Percentiles rank a stretch among this genome's conserved stretches.
Conservation (phyloP, 2,888 invertebrate genomes). For the Cyaniris semiargus region DNA sequence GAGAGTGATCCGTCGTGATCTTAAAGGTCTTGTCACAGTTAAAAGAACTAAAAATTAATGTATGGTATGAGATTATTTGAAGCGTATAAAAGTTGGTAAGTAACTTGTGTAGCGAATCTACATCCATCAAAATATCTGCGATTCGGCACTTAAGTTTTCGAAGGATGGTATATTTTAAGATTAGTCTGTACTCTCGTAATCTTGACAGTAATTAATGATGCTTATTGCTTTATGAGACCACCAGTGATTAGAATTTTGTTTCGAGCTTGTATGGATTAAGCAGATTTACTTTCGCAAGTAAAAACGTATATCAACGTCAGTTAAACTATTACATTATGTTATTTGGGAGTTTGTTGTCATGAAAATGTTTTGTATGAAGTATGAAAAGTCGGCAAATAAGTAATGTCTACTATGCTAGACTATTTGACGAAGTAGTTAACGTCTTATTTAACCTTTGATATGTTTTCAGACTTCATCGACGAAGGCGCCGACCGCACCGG, state of each 20-base stretch:
- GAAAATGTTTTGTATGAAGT: too few species aligned
- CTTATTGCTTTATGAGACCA: background rate
- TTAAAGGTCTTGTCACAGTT: too few species aligned
- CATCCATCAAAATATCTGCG: slow-evolving; percentile 7
- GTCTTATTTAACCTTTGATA: background rate
- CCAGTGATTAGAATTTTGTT: background rate
- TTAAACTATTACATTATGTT: background rate
- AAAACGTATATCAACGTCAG: background rate
- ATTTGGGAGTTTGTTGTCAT: too few species aligned
- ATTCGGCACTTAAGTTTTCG: slow-evolving; percentile 26
- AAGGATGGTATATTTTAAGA: slow-evolving; percentile 20
- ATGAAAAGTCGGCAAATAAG: too few species aligned
- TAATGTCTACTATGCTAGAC: too few species aligned
- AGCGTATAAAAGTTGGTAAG: background rate
- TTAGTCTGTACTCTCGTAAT: background rate
- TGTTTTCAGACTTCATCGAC: slow-evolving; percentile 28
- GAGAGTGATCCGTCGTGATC: too few species aligned
- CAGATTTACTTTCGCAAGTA: too few species aligned
- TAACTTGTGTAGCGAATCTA: background rate
- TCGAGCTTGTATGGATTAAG: too few species aligned
- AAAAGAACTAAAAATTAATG: background rate
- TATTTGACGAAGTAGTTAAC: background rate
- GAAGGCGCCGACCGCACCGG: background rate
- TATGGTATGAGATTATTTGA: background rate
- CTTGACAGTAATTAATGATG: slow-evolving; percentile 18